phyloP scores from a whole-genome alignment of 2,888 invertebrate species.

The Leucophenga montana region DNA sequence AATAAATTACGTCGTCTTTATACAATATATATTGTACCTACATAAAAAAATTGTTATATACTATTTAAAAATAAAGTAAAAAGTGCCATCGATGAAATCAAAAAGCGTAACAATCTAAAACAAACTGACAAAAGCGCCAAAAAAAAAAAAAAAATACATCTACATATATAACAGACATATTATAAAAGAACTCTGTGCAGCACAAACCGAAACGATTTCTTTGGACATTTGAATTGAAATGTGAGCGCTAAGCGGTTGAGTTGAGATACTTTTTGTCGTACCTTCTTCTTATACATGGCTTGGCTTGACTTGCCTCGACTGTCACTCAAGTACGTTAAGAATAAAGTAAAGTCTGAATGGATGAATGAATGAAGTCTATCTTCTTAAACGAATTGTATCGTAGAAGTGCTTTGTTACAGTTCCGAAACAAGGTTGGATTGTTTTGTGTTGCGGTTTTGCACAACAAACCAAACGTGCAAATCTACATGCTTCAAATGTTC shows the following conservation, averaged over 20 bases:
- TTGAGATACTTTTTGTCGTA: background rate
- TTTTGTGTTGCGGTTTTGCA: too few species aligned
- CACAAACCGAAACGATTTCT: constrained; percentile 41
- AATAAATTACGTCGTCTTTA: constrained; percentile 48
- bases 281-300: background rate
- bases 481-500: too few species aligned
- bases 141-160: constrained; percentile 18
- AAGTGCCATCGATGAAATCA: constrained; percentile 61
- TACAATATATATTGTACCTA: constrained; percentile 30
- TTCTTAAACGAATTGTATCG: too few species aligned
- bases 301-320: background rate
- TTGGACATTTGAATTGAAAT: constrained; percentile 47
- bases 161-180: constrained; percentile 58
- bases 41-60: background rate
- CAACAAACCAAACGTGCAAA: too few species aligned
- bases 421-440: too few species aligned
- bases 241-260: constrained; percentile 39
- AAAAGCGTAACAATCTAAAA: constrained; percentile 63
- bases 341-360: background rate
- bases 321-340: constrained; percentile 3
- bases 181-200: constrained; percentile 46
- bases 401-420: too few species aligned
- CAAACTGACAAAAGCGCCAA: constrained; percentile 14
- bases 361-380: too few species aligned
- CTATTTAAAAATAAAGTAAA: background rate